Base-by-base conservation (phyloP, 1,140 invertebrate genomes). In the Cydia strobilella region DNA sequence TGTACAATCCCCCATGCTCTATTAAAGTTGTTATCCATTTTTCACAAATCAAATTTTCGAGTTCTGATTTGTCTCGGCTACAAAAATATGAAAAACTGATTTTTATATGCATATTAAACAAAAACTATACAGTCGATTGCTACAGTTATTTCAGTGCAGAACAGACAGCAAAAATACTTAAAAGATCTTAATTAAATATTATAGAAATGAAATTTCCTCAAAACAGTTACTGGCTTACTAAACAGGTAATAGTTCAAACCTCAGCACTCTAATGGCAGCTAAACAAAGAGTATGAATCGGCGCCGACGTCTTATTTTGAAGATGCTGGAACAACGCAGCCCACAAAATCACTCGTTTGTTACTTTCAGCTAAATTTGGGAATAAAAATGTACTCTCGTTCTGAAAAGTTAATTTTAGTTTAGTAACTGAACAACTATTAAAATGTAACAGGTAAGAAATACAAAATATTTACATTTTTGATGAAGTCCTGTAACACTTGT, bases 61-160 rank as follows among this genome's bases (percentile, higher is more conserved):
- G 90, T 74, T 95, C 94, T 48, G 93, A 93, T 93, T 97, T 97
- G 77, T 98, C 97, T 45, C 97, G 95, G 79, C 96, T 97, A 80
- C 86, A 82, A 96, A 35, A 23, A 23, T 23, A 59, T 59, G 12
- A 45, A 45, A 15, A 2, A 45, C 12, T 15, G 42, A 39, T 39
- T 45, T 45, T 13, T 3, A 45, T 45, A 2, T 45, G 10, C 12
- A 45, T 15, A 45, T 12, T 45, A 45, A 45, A 45, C 42, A 45
- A 42, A 13, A 45, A 45, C 13, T 13, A 45, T 13, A 15, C 13
- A 15, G 42, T 45, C 13, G 42, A 45, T 15, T 45, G 10, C 3
- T 45, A 39, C 6, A 42, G 12, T 13, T 1, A 45, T 45, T 15
- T 45, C 0, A 12, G 39, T 42, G 31, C 35, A 39, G 35, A 10